phyloP scores from a whole-genome alignment of 1,140 invertebrate genomes.

The Pogonognathellus flavescens region DNA sequence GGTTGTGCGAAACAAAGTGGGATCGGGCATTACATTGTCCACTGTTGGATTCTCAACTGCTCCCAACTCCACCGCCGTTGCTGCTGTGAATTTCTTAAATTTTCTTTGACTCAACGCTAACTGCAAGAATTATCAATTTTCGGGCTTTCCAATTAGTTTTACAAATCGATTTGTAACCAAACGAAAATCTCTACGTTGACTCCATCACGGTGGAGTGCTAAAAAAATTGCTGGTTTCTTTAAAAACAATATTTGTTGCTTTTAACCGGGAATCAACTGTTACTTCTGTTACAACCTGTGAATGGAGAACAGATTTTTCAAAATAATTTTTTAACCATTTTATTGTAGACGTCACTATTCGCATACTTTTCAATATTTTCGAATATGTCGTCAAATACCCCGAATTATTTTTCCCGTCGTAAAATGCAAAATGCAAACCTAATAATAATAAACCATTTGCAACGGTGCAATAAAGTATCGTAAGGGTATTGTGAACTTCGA shows the following conservation, averaged over 20 bases:
- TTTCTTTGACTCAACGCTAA: slow-evolving; percentile 88
- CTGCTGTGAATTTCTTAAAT: slow-evolving; percentile 82
- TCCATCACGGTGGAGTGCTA: slow-evolving; percentile 96
- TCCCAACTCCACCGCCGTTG: slow-evolving; percentile 92
- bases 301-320: slow-evolving; percentile 88
- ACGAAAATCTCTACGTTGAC: slow-evolving; percentile 97
- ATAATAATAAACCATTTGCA: no score
- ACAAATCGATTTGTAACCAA: slow-evolving; percentile 91
- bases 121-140: slow-evolving; percentile 91
- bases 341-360: no score
- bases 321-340: no score
- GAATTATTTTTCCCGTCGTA: slow-evolving; percentile 87
- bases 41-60: slow-evolving; percentile 95
- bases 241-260: slow-evolving; percentile 88
- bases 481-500: no score
- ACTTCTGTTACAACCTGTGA: slow-evolving; percentile 90
- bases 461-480: no score
- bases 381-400: slow-evolving; percentile 97
- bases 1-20: slow-evolving; percentile 93
- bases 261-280: slow-evolving; percentile 86
- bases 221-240: slow-evolving; percentile 96
- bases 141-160: slow-evolving; percentile 91
- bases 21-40: slow-evolving; percentile 85
- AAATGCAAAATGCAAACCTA: slow-evolving; percentile 78
- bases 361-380: no score